Percentiles rank a stretch among this genome's conserved stretches.
These are phyloP conservation scores for Halesus radiatus DNA, from an alignment of 1,140 invertebrate species.

Conservation along the genomic window DNA sequence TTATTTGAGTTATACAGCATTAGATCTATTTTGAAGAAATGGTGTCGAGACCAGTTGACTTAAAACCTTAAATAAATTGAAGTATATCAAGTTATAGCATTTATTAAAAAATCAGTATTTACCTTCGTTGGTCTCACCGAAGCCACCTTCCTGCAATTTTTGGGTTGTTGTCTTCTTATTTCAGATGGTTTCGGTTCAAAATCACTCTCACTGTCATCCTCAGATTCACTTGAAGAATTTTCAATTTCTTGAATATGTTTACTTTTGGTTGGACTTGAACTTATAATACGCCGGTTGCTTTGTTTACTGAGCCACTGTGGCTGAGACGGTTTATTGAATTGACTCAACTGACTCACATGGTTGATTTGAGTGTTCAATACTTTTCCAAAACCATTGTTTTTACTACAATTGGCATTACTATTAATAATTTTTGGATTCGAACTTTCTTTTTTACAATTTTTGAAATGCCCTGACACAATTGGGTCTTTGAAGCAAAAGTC, in stretches of 20 bases:
- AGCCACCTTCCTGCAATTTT: no score
- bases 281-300: not conserved
- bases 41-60: no score
- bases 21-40: no score
- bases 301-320: conserved; percentile 35
- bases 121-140: no score
- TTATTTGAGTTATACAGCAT: no score
- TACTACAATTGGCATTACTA: not conserved
- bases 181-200: conserved; percentile 18
- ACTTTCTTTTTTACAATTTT: not conserved
- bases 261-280: not conserved
- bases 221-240: not conserved
- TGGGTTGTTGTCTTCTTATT: no score
- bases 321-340: conserved; percentile 28
- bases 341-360: conserved; percentile 34
- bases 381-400: not conserved
- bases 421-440: not conserved
- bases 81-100: no score
- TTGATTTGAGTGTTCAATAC: conserved; percentile 22
- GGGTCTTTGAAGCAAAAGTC: not conserved
- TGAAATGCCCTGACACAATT: not conserved
- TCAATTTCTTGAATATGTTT: not conserved
- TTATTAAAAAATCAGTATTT: no score
- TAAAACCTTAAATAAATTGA: no score
- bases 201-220: not conserved